A percentile compares a stretch with the other conserved stretches of the same genome.
Evolutionary conservation across 1,140 invertebrate species (phyloP).

Genomic region (Nylanderia fulva): DNA sequence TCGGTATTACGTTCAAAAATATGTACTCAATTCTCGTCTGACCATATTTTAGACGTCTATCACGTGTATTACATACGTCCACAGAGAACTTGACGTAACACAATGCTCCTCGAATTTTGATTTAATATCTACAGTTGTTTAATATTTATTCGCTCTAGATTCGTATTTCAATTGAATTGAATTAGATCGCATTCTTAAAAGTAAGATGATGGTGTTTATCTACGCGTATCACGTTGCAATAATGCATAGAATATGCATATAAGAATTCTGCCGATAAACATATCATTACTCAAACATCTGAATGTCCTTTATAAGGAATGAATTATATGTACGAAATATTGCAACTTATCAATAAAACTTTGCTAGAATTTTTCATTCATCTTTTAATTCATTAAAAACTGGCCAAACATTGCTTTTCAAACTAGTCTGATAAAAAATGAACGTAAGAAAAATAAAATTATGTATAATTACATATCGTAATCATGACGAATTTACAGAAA

Average conservation of each 20-base stretch:
- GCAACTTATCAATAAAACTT: slow-evolving; percentile 44
- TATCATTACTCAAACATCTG: slow-evolving; percentile 27
- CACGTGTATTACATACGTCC: neutral
- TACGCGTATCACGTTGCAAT: neutral
- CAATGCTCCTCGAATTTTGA: neutral
- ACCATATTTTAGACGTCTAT: slow-evolving; percentile 59
- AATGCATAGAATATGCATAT: neutral
- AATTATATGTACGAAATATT: slow-evolving; percentile 51
- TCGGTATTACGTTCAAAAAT: slow-evolving; percentile 67
- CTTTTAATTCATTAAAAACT: neutral
- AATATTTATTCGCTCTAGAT: slow-evolving; percentile 3
- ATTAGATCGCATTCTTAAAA: slow-evolving; percentile 16
- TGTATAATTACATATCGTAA: neutral
- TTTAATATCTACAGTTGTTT: slow-evolving; percentile 24
- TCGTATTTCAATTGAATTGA: neutral
- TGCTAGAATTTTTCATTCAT: neutral
- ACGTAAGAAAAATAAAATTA: neutral
- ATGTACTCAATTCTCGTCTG: slow-evolving; percentile 65
- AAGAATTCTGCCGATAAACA: slow-evolving; percentile 50
- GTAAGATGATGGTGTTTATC: slow-evolving; percentile 17
- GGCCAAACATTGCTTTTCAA: neutral
- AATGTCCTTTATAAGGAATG: slow-evolving; percentile 13
- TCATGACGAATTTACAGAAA: neutral
- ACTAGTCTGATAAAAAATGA: neutral
- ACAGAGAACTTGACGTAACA: slow-evolving; percentile 8